A percentile compares a stretch with the other conserved stretches of the same genome.
These are phyloP conservation scores for Taxidea taxus DNA, from an alignment of 2,113 vertebrate species.

Conservation along the genomic window DNA sequence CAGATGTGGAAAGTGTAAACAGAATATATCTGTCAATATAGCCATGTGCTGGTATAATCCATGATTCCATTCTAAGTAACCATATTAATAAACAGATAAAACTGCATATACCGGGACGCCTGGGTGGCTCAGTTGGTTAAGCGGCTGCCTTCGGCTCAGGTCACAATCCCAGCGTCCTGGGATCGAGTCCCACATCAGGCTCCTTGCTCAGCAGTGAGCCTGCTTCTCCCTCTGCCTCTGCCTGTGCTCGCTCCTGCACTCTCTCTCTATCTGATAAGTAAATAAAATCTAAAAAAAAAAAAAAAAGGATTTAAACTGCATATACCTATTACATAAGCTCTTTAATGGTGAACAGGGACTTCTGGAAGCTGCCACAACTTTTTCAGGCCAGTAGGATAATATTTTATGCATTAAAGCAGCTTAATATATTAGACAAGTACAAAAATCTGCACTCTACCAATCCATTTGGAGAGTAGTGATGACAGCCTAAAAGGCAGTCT, in stretches of 20 bases:
- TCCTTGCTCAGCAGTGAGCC: no score
- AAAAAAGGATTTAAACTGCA: no score
- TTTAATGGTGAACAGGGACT: neutral
- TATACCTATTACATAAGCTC: neutral
- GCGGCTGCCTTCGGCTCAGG: no score
- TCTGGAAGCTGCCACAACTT: neutral
- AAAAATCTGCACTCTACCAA: neutral
- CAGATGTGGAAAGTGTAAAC: slow-evolving; percentile 8
- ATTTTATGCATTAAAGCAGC: neutral
- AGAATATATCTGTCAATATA: slow-evolving; percentile 9
- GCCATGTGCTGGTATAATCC: neutral
- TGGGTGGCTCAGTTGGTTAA: no score
- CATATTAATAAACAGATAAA: neutral
- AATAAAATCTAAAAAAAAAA: no score
- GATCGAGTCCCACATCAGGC: no score
- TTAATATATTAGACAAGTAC: neutral
- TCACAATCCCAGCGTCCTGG: no score
- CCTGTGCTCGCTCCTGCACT: no score
- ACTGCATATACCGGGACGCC: neutral
- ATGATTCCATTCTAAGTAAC: neutral
- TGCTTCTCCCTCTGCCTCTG: no score
- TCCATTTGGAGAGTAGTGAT: neutral
- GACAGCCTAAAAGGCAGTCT: neutral
- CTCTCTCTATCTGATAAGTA: no score
- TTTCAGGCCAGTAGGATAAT: neutral